Base-by-base conservation (phyloP, 1,140 invertebrate genomes). In the Lepidotrigona ventralis region DNA sequence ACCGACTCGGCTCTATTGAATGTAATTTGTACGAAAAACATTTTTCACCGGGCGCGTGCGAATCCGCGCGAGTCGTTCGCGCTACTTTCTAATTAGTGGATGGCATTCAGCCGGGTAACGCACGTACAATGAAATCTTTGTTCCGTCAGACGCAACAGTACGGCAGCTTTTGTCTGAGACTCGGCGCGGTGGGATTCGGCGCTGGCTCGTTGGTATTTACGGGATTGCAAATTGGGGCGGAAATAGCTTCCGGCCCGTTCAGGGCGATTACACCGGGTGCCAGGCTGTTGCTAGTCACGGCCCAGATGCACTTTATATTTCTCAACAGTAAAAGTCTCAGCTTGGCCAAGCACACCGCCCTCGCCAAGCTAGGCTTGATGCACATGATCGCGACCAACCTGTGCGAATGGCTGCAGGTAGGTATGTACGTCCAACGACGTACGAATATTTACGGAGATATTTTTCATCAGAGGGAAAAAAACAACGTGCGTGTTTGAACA, bases 301-400 rank as follows among this genome's bases (percentile, higher is more conserved):
- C 95, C 72, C 96, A 96, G 89, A 96, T 96, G 92, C 96, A 96
- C 90, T 96, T 96, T 90, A 95, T 96, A 86, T 96, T 96, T 88
- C 94, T 96, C 39, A 96, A 96, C 91, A 95, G 95, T 73, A 94
- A 94, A 86, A 95, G 97, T 91, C 95, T 97, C 85, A 95, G 95
- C 84, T 92, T 95, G 26, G 95, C 95, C 46, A 95, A 94, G 72
- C 95, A 96, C 90, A 95, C 95, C 83, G 94, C 96, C 23, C 94
- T 97, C 53, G 96, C 96, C 53, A 95, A 97, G 90, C 97, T 98
- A 88, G 97, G 97, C 60, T 94, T 97, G 73, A 97, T 98, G 97
- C 97, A 98, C 90, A 96, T 97, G 96, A 96, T 97, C 69, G 97
- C 97, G 6, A 97, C 97, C 9, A 97, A 98, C 93, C 92, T 97